Evolutionary conservation across 37 sponge, comb jelly and placozoan species (phyloP).

Genomic region (Theonella swinhoei): DNA sequence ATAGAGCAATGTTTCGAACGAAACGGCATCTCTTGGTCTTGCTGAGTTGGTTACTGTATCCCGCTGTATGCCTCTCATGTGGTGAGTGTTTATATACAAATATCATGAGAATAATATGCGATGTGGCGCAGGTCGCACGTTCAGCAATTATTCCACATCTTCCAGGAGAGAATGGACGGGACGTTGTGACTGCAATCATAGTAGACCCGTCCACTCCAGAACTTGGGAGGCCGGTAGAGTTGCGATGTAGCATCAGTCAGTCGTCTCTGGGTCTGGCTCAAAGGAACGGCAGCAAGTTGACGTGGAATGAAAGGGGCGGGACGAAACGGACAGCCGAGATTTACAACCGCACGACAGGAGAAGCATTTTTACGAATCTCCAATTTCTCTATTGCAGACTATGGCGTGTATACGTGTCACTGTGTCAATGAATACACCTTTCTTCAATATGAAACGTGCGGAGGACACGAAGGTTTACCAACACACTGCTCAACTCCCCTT

Average conservation of each 20-base stretch:
- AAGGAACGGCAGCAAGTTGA: background rate
- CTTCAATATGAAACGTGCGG: background rate
- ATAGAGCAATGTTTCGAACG: too few relatives aligned
- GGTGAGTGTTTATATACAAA: background rate
- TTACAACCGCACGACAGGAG: background rate
- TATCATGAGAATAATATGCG: too few relatives aligned
- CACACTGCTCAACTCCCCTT: background rate
- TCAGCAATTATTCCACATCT: too few relatives aligned
- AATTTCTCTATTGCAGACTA: slow-evolving; percentile 22
- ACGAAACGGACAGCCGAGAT: background rate
- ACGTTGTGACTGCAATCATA: background rate
- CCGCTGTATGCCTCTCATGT: background rate
- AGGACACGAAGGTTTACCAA: background rate
- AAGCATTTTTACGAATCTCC: background rate
- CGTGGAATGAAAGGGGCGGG: background rate
- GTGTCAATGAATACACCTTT: slow-evolving; percentile 11
- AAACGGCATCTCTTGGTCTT: too few relatives aligned
- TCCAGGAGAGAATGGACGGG: background rate
- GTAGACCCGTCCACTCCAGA: background rate
- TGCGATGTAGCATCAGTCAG: background rate
- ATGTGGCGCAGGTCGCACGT: too few relatives aligned
- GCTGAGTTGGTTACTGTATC: too few relatives aligned
- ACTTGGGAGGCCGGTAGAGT: background rate
- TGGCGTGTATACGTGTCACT: slow-evolving; percentile 21
- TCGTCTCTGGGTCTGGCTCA: background rate